Evolutionary conservation across 2,888 invertebrate species (phyloP).

Genomic region (Chaetoderma sp.): DNA sequence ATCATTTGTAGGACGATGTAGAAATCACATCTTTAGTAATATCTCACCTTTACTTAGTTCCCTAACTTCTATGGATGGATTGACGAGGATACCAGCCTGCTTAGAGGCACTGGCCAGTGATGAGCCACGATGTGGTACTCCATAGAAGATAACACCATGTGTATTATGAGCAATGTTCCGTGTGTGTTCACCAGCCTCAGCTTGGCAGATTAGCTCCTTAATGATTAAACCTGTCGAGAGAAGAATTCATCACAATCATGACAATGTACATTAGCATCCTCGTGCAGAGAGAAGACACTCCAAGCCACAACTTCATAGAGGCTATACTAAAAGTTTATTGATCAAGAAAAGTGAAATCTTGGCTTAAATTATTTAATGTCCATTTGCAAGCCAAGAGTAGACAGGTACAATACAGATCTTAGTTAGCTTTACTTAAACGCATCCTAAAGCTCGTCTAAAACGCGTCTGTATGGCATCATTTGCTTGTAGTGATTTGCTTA

Average conservation of each 20-base stretch:
- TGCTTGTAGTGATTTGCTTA: too few relatives aligned
- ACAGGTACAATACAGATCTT: background rate
- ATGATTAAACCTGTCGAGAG: conserved; percentile 78
- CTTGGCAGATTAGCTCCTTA: conserved; percentile 81
- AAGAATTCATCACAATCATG: background rate
- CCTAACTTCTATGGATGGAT: conserved; percentile 89
- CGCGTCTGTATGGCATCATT: too few relatives aligned
- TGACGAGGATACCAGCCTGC: conserved; percentile 82
- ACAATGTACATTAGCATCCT: background rate
- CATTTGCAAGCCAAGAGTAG: background rate
- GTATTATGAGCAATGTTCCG: conserved; percentile 79
- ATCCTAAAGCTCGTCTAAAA: too few relatives aligned
- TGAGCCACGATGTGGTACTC: conserved; percentile 91
- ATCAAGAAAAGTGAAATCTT: background rate
- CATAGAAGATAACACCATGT: conserved; percentile 86
- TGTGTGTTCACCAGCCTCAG: conserved; percentile 69
- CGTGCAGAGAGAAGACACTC: background rate
- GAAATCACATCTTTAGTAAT: too few relatives aligned
- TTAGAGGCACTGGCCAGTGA: conserved; percentile 77
- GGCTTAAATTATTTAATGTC: background rate
- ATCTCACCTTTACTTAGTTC: conserved; percentile 82
- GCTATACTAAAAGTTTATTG: too few relatives aligned
- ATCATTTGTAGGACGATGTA: too few relatives aligned
- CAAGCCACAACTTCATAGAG: too few relatives aligned
- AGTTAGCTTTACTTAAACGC: too few relatives aligned